phyloP scores from a whole-genome alignment of 1,140 invertebrate genomes.

The Melanaphis sacchari region DNA sequence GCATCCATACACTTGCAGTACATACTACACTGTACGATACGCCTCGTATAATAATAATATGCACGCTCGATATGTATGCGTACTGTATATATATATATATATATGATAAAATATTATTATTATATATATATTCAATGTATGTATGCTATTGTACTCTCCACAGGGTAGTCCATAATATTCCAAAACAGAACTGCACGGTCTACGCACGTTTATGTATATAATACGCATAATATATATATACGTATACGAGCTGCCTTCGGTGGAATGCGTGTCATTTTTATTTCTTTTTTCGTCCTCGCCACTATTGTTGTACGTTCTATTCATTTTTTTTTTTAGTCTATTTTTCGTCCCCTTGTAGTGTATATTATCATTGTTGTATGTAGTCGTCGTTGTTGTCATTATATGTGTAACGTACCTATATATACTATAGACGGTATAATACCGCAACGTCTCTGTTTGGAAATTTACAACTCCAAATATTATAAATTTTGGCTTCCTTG shows the following conservation, averaged over 20 bases:
- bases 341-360: conserved; percentile 8
- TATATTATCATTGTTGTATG: not conserved
- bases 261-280: conserved; percentile 36
- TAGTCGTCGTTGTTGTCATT: not conserved
- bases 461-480: not conserved
- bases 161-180: conserved; percentile 39
- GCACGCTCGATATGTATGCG: not conserved
- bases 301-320: conserved; percentile 9
- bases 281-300: conserved; percentile 26
- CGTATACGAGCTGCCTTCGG: not conserved
- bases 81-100: not conserved
- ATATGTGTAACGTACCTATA: not conserved
- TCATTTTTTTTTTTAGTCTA: conserved; percentile 30
- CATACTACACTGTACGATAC: not conserved
- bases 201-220: not conserved
- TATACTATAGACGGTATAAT: not conserved
- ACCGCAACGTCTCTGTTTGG: not conserved
- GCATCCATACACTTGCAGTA: not conserved
- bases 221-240: not conserved
- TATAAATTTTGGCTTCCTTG: not conserved
- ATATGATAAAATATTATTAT: not conserved
- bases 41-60: not conserved
- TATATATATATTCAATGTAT: not conserved
- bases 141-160: not conserved
- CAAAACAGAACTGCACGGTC: not conserved